Base-by-base conservation (phyloP, 2,888 invertebrate genomes). In the Xestia ashworthii region DNA sequence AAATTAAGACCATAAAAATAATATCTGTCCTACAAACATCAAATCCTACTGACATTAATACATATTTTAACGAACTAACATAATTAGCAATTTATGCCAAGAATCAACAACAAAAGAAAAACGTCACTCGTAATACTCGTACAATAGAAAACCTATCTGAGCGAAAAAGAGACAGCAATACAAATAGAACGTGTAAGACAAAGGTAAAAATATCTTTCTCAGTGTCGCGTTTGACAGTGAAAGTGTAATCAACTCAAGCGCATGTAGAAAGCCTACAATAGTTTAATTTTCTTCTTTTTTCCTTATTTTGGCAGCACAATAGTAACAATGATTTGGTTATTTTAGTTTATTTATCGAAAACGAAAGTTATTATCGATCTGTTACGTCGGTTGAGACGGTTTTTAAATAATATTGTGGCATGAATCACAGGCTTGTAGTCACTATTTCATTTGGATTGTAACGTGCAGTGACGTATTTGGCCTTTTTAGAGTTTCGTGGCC, bases 361-460 rank as follows among this genome's bases (percentile, higher is more conserved):
- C 88, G 95, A 94, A 94, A 94, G 95, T 93, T 90, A 85, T 90
- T 88, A 87, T 80, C 65, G 80, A 85, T 74, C 80, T 62, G 85
- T 87, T 89, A 87, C 88, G 84, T 80, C 38, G 62, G 41, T 65
- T 68, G 62, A 60, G 38, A 65, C 38, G 25, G 69, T 44, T 86
- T 86, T 79, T 71, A 6, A 76, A 74, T 86, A 83, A 79, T 74
- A 69, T 53, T 68, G 14, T 68, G 73, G 55, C 38, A 12, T 83
- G 55, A 78, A 4, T 58, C 55, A 78, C 48, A 58, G 38, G 41
- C 32, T 12, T 22, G 41, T 48, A 32, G 65, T 74, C 65, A n/a
- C 4, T n/a, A 8, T 60, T 72, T 60, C 41, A n/a, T 19, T 9
- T 70, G 11, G 8, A 44, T 50, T 44, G 14, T 77, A 58, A 60